Base-by-base conservation (phyloP, 2,888 invertebrate genomes). In the Odontomyia ornata region DNA sequence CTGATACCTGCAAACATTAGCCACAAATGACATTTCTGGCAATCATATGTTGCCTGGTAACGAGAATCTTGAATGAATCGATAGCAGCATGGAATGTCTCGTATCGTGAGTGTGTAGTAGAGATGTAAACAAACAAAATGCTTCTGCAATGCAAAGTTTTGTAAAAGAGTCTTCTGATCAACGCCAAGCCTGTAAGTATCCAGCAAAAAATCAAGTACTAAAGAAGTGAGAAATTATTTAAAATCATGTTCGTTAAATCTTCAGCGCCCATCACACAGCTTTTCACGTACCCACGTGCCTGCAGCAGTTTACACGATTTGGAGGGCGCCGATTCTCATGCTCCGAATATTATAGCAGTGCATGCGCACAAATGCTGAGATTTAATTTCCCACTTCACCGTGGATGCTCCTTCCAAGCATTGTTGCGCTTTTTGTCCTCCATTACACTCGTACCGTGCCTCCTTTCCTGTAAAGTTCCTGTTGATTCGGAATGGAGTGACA, bases 51-150 rank as follows among this genome's bases (percentile, higher is more conserved):
- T 15, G 15, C 18, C 36, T 52, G 4, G 52, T 52, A 52, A 52
- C 52, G 52, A 60, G 60, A n/a, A n/a, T 60, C 60, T 60, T 23
- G 60, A 60, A 60, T 11, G 5, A 52, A 36, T 36, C 36, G 36
- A 36, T 5, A 36, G 5, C 36, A 36, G 5, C 36, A 9, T 36
- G 5, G 36, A 36, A 9, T 9, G 9, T 36, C 36, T 36, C 3
- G 36, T 5, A 36, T 36, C 36, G 36, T 36, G 36, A 36, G 9
- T 36, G 36, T 36, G n/a, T n/a, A n/a, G n/a, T n/a, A n/a, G n/a
- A n/a, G n/a, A n/a, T n/a, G n/a, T n/a, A n/a, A n/a, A n/a, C n/a
- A n/a, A n/a, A n/a, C n/a, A n/a, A n/a, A n/a, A n/a, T n/a, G n/a
- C n/a, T n/a, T n/a, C n/a, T n/a, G n/a, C n/a, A n/a, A n/a, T n/a